Evolutionary conservation across 2,888 invertebrate species (phyloP).

Genomic region (Luperina nickerlii): DNA sequence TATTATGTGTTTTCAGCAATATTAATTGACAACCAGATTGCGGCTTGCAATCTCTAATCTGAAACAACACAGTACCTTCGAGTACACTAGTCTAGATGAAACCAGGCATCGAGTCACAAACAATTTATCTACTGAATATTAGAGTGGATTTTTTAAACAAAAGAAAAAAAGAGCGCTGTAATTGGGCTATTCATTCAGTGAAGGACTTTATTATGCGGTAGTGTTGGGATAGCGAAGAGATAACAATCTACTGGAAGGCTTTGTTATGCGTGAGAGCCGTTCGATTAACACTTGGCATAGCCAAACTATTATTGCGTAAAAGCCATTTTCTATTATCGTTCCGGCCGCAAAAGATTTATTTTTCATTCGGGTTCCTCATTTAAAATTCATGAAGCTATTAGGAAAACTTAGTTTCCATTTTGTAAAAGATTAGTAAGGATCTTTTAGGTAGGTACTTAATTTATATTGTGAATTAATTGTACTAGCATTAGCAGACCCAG

Average conservation of each 20-base stretch:
- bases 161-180: not conserved
- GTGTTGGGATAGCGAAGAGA: not conserved
- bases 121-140: not conserved
- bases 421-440: not conserved
- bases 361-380: not conserved
- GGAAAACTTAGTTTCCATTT: not conserved
- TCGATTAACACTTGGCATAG: not conserved
- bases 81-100: not conserved
- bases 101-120: not conserved
- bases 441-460: not conserved
- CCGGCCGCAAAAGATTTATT: not conserved
- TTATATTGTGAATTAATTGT: not conserved
- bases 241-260: not conserved
- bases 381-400: not conserved
- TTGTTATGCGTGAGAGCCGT: not conserved
- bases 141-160: not conserved
- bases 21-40: not conserved
- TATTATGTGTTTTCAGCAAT: not conserved
- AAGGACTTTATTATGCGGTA: not conserved
- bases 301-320: not conserved
- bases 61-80: not conserved
- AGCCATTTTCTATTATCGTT: not conserved
- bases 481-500: not conserved
- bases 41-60: not conserved
- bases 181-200: not conserved